Evolutionary conservation across 2,113 vertebrate species (phyloP), one percentile per base, ranked within the genome.

Genomic region (Pelvicachromis taeniatus): DNA sequence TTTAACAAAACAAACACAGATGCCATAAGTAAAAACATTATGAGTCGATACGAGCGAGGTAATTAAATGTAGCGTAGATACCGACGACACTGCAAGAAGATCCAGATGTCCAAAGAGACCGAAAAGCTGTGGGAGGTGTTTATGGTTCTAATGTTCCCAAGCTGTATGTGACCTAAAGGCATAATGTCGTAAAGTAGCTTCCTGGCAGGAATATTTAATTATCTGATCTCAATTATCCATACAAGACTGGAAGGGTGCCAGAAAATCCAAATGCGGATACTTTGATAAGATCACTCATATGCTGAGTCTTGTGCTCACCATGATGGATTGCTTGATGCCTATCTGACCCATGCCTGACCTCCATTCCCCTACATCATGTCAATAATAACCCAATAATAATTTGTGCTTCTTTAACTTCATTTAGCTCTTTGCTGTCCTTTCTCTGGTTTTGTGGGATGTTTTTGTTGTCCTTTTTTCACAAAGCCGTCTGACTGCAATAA

Each of bases 11-110:
- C 56, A 17, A 84, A 56, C 53, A 31, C 58, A 78, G 16, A 50
- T 56, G 19, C 26, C 81, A 40, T 13, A 8, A 56, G 80, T 80
- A 82, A 87, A 87, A 87, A 87, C 75, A 85, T 19, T 33, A 73
- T 1, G 7, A 26, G 29, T 23, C 17, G 16, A 14, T 48, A 16
- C 14, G 14, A 45, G 21, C 3, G 1, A 3, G 0, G 40, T 65
- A 13, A 54, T 55, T n/a, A 77, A 40, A 54, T 29, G 31, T 54
- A 31, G 14, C 12, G 1, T 7, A 61, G 56, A 63, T 42, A 54
- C 17, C 23, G 6, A 6, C 4, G 14, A 59, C 65, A 5, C 2
- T 58, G 12, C 29, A 7, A 59, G 29, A 31, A 78, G 38, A 68
- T 79, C 48, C 59, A 70, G 38, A 48, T 54, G 70, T 52, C 8